Evolutionary conservation across 92 coral and sea anemone genomes (phyloP), one percentile per base, ranked within the genome.

Genomic region (Zoanthus solanderi): DNA sequence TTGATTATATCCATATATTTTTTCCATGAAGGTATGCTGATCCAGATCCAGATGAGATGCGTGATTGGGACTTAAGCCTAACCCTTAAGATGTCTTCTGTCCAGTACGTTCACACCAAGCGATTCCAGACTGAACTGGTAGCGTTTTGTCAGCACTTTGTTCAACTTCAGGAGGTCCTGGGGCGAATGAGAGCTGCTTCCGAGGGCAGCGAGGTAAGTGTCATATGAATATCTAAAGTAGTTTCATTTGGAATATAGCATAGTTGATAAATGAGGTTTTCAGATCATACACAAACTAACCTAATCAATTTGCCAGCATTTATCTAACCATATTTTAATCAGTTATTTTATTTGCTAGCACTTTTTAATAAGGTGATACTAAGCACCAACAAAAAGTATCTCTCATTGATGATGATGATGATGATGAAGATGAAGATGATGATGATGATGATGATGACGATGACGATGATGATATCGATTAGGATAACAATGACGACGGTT

Each of bases 91-190:
- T 97, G 99, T 95, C 99, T 37, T 94, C 99, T 78, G 99, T 97
- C 37, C 99, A 95, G 91, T 97, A 97, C 73, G 96, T 97, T 15
- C 99, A 97, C 89, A 95, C 99, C 28, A 97, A 97, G 78, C 81
- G 99, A 46, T 97, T 97, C 88, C 98, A 95, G 90, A 93, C 99
- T 17, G 99, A 97, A 84, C 89, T 97, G 72, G 95, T 97, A 84
- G 99, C 95, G 31, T 97, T 97, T 75, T 88, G 91, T 79, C 98
- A 95, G 72, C 99, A 97, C 76, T 97, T 92, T 69, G 86, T 94
- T 29, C 99, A 97, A 75, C 93, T 97, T 32, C 99, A 97, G 75
- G 99, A 97, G 83, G 98, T 94, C 28, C 87, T 97, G 13, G 96
- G 98, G 17, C 92, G 99, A 60, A 97, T 97, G 97, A 97, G 99